Base-by-base conservation (phyloP, 2,888 invertebrate genomes). In the Tinea trinotella region DNA sequence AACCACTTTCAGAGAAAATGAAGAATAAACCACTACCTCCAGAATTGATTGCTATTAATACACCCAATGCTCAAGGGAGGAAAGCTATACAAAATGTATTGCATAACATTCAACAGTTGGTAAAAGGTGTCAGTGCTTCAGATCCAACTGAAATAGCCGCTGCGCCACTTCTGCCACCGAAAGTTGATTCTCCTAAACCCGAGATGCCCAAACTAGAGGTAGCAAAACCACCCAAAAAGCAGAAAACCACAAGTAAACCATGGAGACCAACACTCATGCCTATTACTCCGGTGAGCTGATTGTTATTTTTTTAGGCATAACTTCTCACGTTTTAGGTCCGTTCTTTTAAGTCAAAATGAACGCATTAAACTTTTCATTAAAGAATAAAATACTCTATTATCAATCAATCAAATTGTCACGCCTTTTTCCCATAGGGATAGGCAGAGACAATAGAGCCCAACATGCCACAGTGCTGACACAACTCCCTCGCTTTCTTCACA, bases 231-330 rank as follows among this genome's bases (percentile, higher is more conserved):
- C 71, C 77, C 0, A 86, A 84, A 62, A 86, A 86, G 57, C 62
- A 71, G 9, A 85, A 79, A 58, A 76, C 85, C 0, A 85, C 89
- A 50, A 88, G 87, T 53, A 92, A 91, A 63, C 90, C 90, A 56
- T 92, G 92, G 92, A 80, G 91, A 56, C 92, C 92, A 0, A 91
- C 90, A 3, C 76, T 92, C 19, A 90, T 92, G 80, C 91, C 92
- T 1, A 90, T 92, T 20, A 88, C 88, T 54, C 76, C 65, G 59
- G 85, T 85, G 66, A 70, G 83, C 68, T 3, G 9, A 7, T 4
- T 4, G n/a, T n/a, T n/a, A n/a, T n/a, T n/a, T n/a, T n/a, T n/a
- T n/a, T n/a, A n/a, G n/a, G n/a, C n/a, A n/a, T n/a, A n/a, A n/a
- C n/a, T n/a, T n/a, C n/a, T n/a, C n/a, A n/a, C n/a, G n/a, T n/a